Percentiles rank a stretch among this genome's conserved stretches.
phyloP scores from a whole-genome alignment of 2,113 vertebrate species.

The Cettia cetti region DNA sequence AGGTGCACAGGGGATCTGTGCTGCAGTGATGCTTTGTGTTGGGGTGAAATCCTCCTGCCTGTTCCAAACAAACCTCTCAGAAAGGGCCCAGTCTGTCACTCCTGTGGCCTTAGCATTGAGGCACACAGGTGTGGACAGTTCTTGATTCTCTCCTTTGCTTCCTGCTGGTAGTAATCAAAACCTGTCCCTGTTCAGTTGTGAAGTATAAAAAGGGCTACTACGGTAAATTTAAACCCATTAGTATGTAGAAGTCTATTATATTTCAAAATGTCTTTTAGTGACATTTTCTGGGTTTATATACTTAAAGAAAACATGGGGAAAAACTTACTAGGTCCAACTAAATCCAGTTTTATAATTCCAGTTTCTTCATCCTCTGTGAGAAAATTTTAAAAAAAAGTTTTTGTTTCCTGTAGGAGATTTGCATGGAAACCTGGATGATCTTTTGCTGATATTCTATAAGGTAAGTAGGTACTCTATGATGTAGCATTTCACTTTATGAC shows the following conservation, averaged over 20 bases:
- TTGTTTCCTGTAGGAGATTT: constrained; percentile 84
- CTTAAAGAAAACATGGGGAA: neutral
- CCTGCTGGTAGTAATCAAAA: neutral
- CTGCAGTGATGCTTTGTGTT: neutral
- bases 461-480: constrained; percentile 65
- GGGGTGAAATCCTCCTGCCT: neutral
- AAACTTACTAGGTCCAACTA: neutral
- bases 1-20: neutral
- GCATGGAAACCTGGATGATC: constrained; percentile 92
- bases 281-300: neutral
- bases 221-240: neutral
- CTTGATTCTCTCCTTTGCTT: neutral
- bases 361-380: neutral
- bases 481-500: neutral
- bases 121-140: neutral
- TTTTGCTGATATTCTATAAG: constrained; percentile 96
- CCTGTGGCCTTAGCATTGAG: neutral
- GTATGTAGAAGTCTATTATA: neutral
- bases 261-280: neutral
- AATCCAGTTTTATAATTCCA: neutral
- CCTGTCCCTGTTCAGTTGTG: neutral
- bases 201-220: neutral
- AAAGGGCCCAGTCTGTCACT: neutral
- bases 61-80: neutral
- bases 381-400: neutral